Percentiles rank a stretch among this genome's conserved stretches.
phyloP scores from a whole-genome alignment of 2,888 invertebrate genomes.

The Mythimna ferrago region DNA sequence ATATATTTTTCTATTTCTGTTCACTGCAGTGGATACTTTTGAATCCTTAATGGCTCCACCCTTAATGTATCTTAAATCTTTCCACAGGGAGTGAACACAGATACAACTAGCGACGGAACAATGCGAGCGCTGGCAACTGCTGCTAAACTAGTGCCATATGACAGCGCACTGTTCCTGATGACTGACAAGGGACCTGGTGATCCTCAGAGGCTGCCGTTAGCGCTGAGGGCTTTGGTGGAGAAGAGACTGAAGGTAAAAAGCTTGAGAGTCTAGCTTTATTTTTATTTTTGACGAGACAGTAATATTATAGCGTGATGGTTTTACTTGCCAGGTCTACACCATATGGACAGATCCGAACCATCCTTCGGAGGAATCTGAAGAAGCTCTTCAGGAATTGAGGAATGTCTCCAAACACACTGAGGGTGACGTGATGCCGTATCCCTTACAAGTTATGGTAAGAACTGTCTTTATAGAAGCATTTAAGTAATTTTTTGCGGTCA shows the following conservation, averaged over 20 bases:
- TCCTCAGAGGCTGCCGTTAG: slow-evolving; percentile 78
- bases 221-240: slow-evolving; percentile 83
- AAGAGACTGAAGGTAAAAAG: slow-evolving; percentile 80
- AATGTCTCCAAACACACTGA: slow-evolving; percentile 84
- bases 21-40: too few species aligned
- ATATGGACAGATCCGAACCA: slow-evolving; percentile 84
- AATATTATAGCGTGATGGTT: neutral
- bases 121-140: slow-evolving; percentile 91
- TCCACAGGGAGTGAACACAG: slow-evolving; percentile 78
- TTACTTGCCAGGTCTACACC: slow-evolving; percentile 81
- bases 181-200: slow-evolving; percentile 90
- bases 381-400: slow-evolving; percentile 77
- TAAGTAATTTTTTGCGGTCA: too few species aligned
- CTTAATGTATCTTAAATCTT: neutral
- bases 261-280: neutral
- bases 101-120: slow-evolving; percentile 86
- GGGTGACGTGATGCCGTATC: slow-evolving; percentile 83
- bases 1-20: too few species aligned
- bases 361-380: slow-evolving; percentile 77
- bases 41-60: too few species aligned
- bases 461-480: neutral
- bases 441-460: slow-evolving; percentile 80
- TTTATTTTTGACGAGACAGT: too few species aligned
- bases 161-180: slow-evolving; percentile 92
- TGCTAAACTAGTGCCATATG: slow-evolving; percentile 91